Percentiles rank a stretch among this genome's conserved stretches.
These are phyloP conservation scores for Chlorops oryzae DNA, from an alignment of 1,140 invertebrate genomes.

Conservation along the genomic window DNA sequence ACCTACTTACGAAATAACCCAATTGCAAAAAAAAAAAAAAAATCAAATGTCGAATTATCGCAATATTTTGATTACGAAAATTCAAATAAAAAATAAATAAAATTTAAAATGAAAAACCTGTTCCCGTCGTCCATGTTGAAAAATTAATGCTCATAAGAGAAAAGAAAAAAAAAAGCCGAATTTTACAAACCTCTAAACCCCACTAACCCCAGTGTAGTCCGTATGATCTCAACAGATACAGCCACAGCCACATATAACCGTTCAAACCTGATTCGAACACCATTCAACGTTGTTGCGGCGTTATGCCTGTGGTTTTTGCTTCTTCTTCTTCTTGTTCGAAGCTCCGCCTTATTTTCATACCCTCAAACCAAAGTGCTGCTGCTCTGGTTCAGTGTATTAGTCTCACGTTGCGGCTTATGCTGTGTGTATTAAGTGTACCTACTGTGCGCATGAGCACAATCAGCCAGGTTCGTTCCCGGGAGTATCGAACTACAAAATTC, in stretches of 20 bases:
- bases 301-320: no score
- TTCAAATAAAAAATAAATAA: neutral
- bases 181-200: no score
- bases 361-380: no score
- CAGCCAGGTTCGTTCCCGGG: no score
- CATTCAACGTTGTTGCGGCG: conserved; percentile 8
- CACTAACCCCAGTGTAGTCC: neutral
- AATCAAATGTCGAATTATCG: neutral
- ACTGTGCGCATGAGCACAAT: conserved; percentile 39
- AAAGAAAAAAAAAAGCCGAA: conserved; percentile 18
- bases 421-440: no score
- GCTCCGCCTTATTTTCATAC: conserved; percentile 29
- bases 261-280: neutral
- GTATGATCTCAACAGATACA: conserved; percentile 9
- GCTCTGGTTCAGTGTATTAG: no score
- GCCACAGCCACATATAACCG: conserved; percentile 3
- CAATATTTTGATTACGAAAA: neutral
- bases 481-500: no score
- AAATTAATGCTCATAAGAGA: conserved; percentile 16
- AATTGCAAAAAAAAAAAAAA: no score
- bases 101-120: conserved; percentile 1
- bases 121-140: conserved; percentile 34
- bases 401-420: no score
- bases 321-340: no score
- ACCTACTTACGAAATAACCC: no score